Percentiles rank a stretch among this genome's conserved stretches.
Conservation (phyloP, 2,113 vertebrate genomes). For the Labrus mixtus region DNA sequence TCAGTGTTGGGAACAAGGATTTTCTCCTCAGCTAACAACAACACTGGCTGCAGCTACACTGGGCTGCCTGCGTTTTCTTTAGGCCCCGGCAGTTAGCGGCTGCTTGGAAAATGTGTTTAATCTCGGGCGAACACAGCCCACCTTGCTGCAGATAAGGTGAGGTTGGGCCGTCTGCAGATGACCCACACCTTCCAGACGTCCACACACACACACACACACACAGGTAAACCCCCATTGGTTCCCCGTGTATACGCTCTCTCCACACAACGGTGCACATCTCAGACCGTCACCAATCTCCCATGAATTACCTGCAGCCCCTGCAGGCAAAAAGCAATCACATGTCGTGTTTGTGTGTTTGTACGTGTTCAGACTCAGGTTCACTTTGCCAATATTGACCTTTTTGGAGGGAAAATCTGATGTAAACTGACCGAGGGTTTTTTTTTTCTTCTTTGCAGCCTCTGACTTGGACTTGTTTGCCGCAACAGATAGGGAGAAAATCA, state of each 20-base stretch:
- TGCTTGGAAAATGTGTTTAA: constrained; percentile 75
- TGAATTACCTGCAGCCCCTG: constrained; percentile 54
- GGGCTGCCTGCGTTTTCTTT: constrained; percentile 58
- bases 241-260: constrained; percentile 40
- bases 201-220: constrained; percentile 35
- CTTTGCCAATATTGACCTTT: constrained; percentile 24
- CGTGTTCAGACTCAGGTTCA: constrained; percentile 20
- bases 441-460: not conserved
- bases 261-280: constrained; percentile 55
- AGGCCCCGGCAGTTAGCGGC: constrained; percentile 68
- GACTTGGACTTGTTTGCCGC: not conserved
- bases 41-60: constrained; percentile 68
- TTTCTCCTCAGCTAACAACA: constrained; percentile 80
- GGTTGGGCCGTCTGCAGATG: constrained; percentile 63
- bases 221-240: constrained; percentile 33
- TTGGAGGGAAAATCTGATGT: constrained; percentile 20
- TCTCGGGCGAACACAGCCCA: constrained; percentile 74
- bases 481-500: not conserved
- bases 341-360: constrained; percentile 48
- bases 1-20: constrained; percentile 82
- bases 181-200: constrained; percentile 43
- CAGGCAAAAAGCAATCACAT: constrained; percentile 48
- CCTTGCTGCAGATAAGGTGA: constrained; percentile 76
- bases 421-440: not conserved
- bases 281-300: constrained; percentile 43